Evolutionary conservation across 2,888 invertebrate genomes (phyloP).

Genomic region (Sympetrum striolatum): DNA sequence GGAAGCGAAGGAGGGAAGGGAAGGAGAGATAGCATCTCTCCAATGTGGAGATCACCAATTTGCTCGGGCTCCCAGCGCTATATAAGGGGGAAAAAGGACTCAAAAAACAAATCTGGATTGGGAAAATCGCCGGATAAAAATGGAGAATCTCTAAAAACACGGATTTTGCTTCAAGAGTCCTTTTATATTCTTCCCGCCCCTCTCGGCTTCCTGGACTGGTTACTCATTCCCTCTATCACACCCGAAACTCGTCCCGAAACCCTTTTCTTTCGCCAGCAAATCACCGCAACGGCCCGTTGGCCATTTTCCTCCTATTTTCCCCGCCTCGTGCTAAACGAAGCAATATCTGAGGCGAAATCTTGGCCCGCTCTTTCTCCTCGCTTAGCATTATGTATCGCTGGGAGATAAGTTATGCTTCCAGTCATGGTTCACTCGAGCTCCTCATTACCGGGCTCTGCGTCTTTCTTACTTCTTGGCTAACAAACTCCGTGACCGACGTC

Average conservation of each 20-base stretch:
- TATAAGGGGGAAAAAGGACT: background rate
- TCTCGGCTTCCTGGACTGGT: background rate
- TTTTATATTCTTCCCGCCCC: background rate
- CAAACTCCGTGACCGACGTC: background rate
- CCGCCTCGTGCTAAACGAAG: conserved; percentile 25
- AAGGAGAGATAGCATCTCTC: background rate
- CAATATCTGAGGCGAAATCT: conserved; percentile 21
- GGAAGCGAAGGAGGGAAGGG: background rate
- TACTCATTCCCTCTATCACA: background rate
- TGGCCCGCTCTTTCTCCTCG: background rate
- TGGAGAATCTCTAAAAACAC: background rate
- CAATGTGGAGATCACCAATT: background rate
- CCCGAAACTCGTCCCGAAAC: background rate
- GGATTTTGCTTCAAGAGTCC: background rate
- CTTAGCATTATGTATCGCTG: conserved; percentile 5
- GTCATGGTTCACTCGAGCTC: background rate
- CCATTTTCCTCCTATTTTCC: background rate
- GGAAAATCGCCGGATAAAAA: background rate
- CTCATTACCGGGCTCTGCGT: background rate
- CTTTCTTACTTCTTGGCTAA: background rate
- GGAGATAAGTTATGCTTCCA: conserved; percentile 24
- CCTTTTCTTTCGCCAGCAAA: background rate
- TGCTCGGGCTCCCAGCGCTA: background rate
- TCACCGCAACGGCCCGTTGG: background rate
- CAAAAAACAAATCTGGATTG: background rate